These are phyloP conservation scores for Scotopteryx bipunctaria DNA, from an alignment of 2,888 invertebrate genomes.

Conservation along the genomic window DNA sequence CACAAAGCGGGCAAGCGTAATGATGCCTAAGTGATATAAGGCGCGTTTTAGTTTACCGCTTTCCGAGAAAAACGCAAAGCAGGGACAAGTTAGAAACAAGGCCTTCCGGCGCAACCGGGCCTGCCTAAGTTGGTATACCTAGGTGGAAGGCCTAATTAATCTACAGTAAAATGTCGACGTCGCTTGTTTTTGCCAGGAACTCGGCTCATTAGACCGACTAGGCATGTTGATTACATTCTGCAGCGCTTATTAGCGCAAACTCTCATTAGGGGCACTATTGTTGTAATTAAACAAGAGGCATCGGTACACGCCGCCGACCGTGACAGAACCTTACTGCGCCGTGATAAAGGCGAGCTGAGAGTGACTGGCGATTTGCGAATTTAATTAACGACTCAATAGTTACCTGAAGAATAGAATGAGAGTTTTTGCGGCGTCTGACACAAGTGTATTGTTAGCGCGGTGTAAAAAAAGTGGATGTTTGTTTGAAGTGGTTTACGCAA, in stretches of 20 bases:
- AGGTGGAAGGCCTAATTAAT: constrained; percentile 78
- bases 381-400: constrained; percentile 82
- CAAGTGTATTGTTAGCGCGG: constrained; percentile 75
- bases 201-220: constrained; percentile 81
- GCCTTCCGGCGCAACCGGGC: constrained; percentile 57
- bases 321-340: constrained; percentile 53
- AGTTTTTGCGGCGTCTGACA: constrained; percentile 76
- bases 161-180: constrained; percentile 78
- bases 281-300: constrained; percentile 82
- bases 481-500: constrained; percentile 79
- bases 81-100: constrained; percentile 57
- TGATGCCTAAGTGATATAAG: constrained; percentile 41
- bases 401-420: constrained; percentile 60
- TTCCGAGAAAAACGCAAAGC: constrained; percentile 61
- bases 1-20: constrained; percentile 30
- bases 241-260: constrained; percentile 82
- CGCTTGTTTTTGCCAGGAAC: constrained; percentile 80
- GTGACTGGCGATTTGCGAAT: constrained; percentile 63
- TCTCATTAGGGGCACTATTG: constrained; percentile 83
- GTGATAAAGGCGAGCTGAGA: constrained; percentile 47
- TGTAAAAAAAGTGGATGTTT: constrained; percentile 74
- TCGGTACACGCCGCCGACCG: constrained; percentile 52
- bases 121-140: constrained; percentile 54
- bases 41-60: constrained; percentile 44
- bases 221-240: constrained; percentile 83